phyloP scores from a whole-genome alignment of 92 coral and sea anemone genomes.

The Palythoa grandiflora region DNA sequence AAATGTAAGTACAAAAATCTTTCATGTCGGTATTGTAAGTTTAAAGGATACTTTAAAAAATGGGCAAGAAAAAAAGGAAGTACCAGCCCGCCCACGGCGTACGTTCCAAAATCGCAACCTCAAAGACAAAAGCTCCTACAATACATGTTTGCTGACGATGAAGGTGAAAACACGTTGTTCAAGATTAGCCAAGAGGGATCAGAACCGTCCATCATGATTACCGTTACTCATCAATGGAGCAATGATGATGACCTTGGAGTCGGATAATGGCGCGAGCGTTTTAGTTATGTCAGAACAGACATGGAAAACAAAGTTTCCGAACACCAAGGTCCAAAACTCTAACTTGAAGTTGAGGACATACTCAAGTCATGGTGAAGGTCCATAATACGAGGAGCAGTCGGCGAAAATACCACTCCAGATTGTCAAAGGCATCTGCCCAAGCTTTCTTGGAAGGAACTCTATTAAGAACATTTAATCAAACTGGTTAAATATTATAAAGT shows the following conservation, averaged over 20 bases:
- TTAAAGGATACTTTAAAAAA: conserved; percentile 33
- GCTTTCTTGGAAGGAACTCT: conserved; percentile 56
- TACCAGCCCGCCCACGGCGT: not conserved
- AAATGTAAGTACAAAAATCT: conserved; percentile 39
- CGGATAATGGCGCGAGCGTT: not conserved
- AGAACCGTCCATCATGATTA: not conserved
- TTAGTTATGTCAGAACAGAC: conserved; percentile 33
- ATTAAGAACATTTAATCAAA: conserved; percentile 45
- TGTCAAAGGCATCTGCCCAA: conserved; percentile 56
- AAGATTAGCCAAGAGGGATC: not conserved
- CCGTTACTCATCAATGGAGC: not conserved
- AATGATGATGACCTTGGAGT: not conserved
- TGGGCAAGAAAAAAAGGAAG: not conserved
- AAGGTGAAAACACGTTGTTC: not conserved
- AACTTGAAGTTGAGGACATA: conserved; percentile 34
- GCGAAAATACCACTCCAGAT: conserved; percentile 33
- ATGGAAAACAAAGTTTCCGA: conserved; percentile 22
- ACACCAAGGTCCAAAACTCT: not conserved
- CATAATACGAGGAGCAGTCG: conserved; percentile 33
- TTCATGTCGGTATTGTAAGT: conserved; percentile 24
- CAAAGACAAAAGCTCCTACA: not conserved
- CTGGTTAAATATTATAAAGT: conserved; percentile 49
- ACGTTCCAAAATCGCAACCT: not conserved
- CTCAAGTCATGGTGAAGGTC: conserved; percentile 46
- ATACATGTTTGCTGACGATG: conserved; percentile 4